A percentile compares a stretch with the other conserved stretches of the same genome.
phyloP scores from a whole-genome alignment of 2,113 vertebrate species.

The Rhinoderma darwinii region DNA sequence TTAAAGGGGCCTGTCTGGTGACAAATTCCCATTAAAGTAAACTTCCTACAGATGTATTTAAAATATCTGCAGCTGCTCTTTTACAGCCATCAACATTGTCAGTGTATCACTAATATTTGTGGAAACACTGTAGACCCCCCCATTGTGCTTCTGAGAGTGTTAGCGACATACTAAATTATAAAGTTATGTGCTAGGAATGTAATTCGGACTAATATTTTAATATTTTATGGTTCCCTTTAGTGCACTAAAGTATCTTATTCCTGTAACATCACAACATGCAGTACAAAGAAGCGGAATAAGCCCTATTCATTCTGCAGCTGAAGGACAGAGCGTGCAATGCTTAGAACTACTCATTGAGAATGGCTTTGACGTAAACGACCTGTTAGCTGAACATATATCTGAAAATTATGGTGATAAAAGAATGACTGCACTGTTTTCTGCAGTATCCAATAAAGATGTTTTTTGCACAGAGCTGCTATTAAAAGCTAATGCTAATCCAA shows the following conservation, averaged over 20 bases:
- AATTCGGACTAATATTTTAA: not conserved
- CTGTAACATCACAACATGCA: constrained; percentile 77
- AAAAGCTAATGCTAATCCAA: constrained; percentile 77
- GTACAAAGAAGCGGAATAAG: constrained; percentile 79
- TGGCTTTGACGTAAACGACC: constrained; percentile 80
- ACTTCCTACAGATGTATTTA: not conserved
- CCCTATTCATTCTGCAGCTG: constrained; percentile 82
- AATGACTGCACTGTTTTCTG: constrained; percentile 79
- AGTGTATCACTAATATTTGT: not conserved
- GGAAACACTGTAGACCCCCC: not conserved
- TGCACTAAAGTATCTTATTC: constrained; percentile 82
- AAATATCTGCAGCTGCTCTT: no score
- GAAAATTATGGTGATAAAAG: constrained; percentile 80
- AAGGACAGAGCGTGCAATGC: constrained; percentile 80
- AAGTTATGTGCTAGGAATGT: no score
- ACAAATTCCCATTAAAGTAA: not conserved
- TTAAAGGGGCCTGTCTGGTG: not conserved
- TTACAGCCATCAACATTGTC: not conserved
- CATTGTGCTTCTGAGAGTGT: not conserved
- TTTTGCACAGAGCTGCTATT: constrained; percentile 78
- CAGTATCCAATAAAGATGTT: constrained; percentile 83
- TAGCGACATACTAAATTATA: no score
- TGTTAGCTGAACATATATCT: constrained; percentile 77
- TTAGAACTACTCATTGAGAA: constrained; percentile 79
- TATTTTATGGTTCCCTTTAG: constrained; percentile 65